Percentiles rank a stretch among this genome's conserved stretches.
phyloP scores from a whole-genome alignment of 2,113 vertebrate genomes.

The Mormoops blainvillei region DNA sequence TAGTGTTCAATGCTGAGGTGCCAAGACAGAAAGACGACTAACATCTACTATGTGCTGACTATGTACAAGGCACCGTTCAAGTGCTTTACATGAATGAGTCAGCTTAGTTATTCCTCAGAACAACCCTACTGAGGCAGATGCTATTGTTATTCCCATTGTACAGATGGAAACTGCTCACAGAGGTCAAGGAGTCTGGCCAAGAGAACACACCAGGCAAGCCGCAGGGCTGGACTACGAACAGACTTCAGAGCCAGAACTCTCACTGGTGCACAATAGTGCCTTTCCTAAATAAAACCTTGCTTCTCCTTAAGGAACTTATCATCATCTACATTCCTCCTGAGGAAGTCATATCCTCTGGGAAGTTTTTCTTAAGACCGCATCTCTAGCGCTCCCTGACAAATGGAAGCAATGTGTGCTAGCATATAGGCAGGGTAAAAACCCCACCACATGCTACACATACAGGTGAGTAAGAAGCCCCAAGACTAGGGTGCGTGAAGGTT shows the following conservation, averaged over 20 bases:
- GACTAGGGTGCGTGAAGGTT: background rate
- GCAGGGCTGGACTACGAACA: background rate
- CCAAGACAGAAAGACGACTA: background rate
- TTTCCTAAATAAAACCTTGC: background rate
- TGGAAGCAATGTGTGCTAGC: background rate
- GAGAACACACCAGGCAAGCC: background rate
- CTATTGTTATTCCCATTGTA: background rate
- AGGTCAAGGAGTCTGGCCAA: background rate
- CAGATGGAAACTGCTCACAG: background rate
- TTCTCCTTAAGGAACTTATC: background rate
- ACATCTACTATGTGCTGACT: background rate
- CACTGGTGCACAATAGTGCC: background rate
- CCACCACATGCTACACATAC: too few species aligned
- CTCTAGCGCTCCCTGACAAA: background rate
- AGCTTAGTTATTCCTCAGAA: background rate
- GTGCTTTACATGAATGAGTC: background rate
- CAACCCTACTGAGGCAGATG: background rate
- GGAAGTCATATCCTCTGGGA: background rate
- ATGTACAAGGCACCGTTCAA: background rate
- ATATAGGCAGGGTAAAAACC: background rate
- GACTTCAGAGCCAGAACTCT: background rate
- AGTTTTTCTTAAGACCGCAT: background rate
- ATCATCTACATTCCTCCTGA: background rate
- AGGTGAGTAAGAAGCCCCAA: background rate
- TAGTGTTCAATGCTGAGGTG: background rate